Evolutionary conservation across 2,797 vertebrate genomes (phyloP).

Genomic region (Pseudomugil tenellus): DNA sequence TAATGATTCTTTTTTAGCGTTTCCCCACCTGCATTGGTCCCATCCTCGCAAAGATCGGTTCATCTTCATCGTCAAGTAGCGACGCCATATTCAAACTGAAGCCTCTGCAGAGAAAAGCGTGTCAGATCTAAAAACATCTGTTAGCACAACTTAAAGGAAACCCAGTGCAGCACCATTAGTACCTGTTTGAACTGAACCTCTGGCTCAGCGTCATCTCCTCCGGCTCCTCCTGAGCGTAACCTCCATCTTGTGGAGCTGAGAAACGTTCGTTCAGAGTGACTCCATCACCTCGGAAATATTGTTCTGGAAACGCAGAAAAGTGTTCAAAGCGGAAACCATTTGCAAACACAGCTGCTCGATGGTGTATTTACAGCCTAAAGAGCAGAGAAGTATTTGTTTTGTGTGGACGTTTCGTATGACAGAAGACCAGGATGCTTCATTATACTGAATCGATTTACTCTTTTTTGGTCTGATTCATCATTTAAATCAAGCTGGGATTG

Average conservation of each 20-base stretch:
- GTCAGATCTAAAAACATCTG: neutral
- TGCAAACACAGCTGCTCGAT: too few relatives aligned
- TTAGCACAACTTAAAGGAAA: neutral
- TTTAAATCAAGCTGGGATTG: too few relatives aligned
- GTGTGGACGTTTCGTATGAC: too few relatives aligned
- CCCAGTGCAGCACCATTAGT: neutral
- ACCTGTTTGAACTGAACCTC: slow-evolving; percentile 86
- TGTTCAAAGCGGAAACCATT: too few relatives aligned
- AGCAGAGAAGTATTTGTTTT: too few relatives aligned
- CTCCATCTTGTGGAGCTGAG: slow-evolving; percentile 77
- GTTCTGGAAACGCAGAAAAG: slow-evolving; percentile 75
- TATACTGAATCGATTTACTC: too few relatives aligned
- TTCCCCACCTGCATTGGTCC: slow-evolving; percentile 81
- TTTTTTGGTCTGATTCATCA: too few relatives aligned
- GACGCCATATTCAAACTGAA: slow-evolving; percentile 78
- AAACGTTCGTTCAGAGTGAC: slow-evolving; percentile 91
- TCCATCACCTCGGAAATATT: slow-evolving; percentile 83
- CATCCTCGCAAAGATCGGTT: slow-evolving; percentile 77
- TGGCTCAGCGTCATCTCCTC: slow-evolving; percentile 69
- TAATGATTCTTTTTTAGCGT: neutral
- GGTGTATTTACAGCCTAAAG: too few relatives aligned
- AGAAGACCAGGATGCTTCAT: too few relatives aligned
- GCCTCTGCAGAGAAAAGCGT: slow-evolving; percentile 76
- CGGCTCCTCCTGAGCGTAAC: slow-evolving; percentile 50
- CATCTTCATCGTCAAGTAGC: slow-evolving; percentile 75